Conservation (phyloP, 2,797 vertebrate species). For the Eospalax fontanierii region DNA sequence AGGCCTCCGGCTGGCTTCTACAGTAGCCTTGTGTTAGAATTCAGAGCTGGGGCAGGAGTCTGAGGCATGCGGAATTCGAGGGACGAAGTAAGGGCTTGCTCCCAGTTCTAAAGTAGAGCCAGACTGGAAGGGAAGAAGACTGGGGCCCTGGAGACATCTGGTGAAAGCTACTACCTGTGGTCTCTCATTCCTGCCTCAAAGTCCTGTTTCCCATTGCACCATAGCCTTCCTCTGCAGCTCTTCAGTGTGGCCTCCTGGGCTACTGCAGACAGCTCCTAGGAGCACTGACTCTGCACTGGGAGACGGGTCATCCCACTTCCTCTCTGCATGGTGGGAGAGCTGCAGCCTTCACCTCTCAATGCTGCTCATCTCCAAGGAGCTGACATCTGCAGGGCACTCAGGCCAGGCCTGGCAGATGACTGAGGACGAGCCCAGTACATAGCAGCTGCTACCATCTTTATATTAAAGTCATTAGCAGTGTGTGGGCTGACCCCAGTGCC, state of each 20-base stretch:
- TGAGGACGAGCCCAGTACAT: background rate
- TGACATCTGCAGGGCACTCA: background rate
- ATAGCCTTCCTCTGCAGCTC: no score
- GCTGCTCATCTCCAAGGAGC: background rate
- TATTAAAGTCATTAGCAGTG: background rate
- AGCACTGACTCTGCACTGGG: background rate
- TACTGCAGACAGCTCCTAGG: background rate
- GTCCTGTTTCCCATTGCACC: accelerated
- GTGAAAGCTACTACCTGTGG: background rate
- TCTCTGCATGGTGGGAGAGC: background rate
- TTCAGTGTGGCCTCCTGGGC: background rate
- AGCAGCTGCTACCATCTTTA: background rate
- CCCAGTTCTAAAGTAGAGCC: background rate
- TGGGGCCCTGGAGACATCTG: accelerated
- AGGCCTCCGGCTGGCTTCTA: background rate
- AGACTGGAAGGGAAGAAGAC: background rate
- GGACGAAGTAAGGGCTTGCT: background rate
- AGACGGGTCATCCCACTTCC: background rate
- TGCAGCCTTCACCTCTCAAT: background rate
- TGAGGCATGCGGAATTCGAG: background rate
- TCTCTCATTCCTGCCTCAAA: background rate
- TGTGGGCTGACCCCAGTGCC: background rate
- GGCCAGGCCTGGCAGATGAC: background rate
- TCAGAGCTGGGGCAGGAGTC: background rate
- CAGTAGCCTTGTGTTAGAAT: background rate